A percentile compares a stretch with the other conserved stretches of the same genome.
These are phyloP conservation scores for Loriculus beryllinus DNA, from an alignment of 2,797 vertebrate genomes.

Conservation along the genomic window DNA sequence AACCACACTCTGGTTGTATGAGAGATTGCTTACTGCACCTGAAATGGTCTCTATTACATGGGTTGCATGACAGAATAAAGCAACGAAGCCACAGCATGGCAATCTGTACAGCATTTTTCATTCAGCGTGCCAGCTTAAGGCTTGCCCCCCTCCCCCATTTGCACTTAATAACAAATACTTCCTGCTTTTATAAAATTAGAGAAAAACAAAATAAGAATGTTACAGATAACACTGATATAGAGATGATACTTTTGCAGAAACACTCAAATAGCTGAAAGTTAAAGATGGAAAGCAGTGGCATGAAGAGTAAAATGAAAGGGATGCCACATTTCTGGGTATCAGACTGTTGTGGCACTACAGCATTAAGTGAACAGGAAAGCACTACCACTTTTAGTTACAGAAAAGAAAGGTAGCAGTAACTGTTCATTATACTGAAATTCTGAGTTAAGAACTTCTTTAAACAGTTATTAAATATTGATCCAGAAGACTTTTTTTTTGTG, in stretches of 20 bases:
- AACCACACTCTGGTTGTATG: background rate
- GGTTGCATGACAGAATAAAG: background rate
- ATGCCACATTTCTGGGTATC: background rate
- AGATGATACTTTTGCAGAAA: background rate
- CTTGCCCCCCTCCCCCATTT: background rate
- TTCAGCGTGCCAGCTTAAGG: background rate
- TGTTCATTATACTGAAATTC: background rate
- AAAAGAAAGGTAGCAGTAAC: background rate
- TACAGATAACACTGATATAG: background rate
- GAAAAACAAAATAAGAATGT: background rate
- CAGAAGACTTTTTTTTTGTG: background rate
- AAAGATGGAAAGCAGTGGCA: background rate
- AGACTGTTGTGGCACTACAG: background rate
- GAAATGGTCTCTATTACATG: slow-evolving; percentile 1
- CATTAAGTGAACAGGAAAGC: background rate
- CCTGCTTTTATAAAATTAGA: background rate
- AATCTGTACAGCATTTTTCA: background rate
- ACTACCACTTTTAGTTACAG: background rate
- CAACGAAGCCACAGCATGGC: background rate
- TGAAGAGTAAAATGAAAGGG: background rate
- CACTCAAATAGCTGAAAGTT: background rate
- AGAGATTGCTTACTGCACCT: background rate
- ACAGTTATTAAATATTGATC: background rate
- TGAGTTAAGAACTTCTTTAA: background rate
- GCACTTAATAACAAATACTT: background rate